Conservation (phyloP, 2,888 invertebrate species). For the Sinhomidia bicolor region DNA sequence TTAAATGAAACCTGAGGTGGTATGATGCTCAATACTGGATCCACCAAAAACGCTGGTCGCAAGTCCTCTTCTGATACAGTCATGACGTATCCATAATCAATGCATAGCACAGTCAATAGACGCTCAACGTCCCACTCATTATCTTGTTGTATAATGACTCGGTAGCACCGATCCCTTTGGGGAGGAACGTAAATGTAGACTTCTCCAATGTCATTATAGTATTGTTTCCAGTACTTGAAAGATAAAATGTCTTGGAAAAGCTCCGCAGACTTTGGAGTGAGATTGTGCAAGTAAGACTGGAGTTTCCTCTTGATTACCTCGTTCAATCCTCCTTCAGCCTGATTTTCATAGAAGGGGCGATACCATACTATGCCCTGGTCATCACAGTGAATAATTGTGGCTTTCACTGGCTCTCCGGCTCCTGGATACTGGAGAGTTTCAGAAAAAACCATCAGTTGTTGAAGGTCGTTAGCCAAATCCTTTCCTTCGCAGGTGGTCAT, state of each 20-base stretch:
- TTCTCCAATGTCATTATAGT: not conserved
- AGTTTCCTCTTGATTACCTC: not conserved
- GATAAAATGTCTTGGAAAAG: not conserved
- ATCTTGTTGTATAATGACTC: not conserved
- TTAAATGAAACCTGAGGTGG: not conserved
- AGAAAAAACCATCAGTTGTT: not conserved
- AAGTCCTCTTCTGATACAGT: not conserved
- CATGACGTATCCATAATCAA: not conserved
- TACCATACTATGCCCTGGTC: not conserved
- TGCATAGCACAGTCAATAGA: not conserved
- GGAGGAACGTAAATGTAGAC: not conserved
- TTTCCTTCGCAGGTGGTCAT: not conserved
- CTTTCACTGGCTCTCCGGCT: not conserved
- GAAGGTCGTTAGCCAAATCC: not conserved
- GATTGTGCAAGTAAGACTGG: not conserved
- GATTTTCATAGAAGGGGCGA: not conserved
- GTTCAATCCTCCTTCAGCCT: not conserved
- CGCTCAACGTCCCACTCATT: not conserved
- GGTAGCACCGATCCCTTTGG: not conserved
- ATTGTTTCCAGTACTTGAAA: not conserved
- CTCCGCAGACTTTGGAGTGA: not conserved
- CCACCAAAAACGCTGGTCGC: not conserved
- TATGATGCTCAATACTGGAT: not conserved
- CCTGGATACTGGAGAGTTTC: not conserved
- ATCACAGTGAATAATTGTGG: not conserved